Evolutionary conservation across 2,797 vertebrate species (phyloP).

Genomic region (Pseudotriccus pelzelni): DNA sequence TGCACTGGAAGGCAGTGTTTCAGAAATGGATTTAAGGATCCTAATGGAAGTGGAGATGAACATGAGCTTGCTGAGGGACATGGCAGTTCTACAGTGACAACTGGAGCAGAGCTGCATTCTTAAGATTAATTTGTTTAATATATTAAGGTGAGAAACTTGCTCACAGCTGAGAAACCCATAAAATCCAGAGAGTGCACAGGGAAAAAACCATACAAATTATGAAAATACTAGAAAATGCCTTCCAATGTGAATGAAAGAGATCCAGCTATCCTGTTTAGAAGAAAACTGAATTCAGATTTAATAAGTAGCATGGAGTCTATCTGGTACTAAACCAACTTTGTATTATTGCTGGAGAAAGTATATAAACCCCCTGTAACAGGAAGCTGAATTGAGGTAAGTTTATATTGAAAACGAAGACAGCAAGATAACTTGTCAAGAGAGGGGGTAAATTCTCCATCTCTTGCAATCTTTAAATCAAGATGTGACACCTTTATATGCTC

Average conservation of each 20-base stretch:
- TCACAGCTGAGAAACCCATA: background rate
- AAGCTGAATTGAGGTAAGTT: background rate
- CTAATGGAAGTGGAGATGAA: background rate
- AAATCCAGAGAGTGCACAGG: background rate
- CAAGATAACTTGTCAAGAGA: background rate
- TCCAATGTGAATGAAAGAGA: background rate
- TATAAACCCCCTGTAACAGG: background rate
- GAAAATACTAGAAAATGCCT: background rate
- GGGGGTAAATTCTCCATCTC: background rate
- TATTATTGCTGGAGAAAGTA: background rate
- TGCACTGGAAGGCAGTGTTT: background rate
- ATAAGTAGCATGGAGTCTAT: background rate
- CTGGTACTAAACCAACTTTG: background rate
- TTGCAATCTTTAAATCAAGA: background rate
- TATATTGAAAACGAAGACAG: background rate
- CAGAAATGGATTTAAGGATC: background rate
- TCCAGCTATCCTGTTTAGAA: background rate
- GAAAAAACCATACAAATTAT: background rate
- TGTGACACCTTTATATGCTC: background rate
- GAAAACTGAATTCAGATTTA: background rate
- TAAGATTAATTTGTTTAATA: conserved; percentile 6
- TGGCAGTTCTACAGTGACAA: background rate
- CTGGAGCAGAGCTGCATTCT: background rate
- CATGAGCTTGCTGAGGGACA: background rate
- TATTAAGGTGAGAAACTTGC: background rate